Evolutionary conservation across 2,888 invertebrate genomes (phyloP), one percentile per base, ranked within the genome.

Genomic region (Diaperis boleti): DNA sequence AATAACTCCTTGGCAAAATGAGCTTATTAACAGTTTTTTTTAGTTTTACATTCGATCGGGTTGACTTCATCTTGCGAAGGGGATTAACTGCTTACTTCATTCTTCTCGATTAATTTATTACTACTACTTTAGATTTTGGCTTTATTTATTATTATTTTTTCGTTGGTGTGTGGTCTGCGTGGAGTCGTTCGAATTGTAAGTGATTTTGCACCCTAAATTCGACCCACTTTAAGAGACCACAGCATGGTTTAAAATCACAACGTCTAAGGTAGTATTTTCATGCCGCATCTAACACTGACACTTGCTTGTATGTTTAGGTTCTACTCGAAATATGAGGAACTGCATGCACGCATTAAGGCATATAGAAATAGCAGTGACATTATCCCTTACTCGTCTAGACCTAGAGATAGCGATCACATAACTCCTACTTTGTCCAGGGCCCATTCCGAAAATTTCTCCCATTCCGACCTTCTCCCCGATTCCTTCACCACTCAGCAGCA

Each of bases 291-390:
- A 70, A 72, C 71, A 70, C 74, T 75, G 74, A 76, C 74, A 75
- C 73, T 69, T 52, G 75, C 75, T 75, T 76, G 72, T 76, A 76
- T 77, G 76, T 77, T 78, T 80, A 94, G 93, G 89, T 94, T 93
- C 89, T 92, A 92, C 89, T 89, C 91, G 85, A 91, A 91, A 84
- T 92, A 92, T 85, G 87, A 89, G 83, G 92, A 91, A 86, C 88
- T 93, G 84, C 90, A 91, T 83, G 92, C 91, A 83, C 91, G 93
- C 84, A 93, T 94, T 84, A 92, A 92, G 87, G 92, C 92, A 81
- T 69, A 69, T 72, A 74, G 70, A 89, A 89, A 77, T 91, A 91
- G 83, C 91, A 90, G 82, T 90, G 91, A 74, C 88, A 89, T 17
- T 4, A 39, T 79, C 69, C 68, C 72, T 70, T 69, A 72, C 67